These are phyloP conservation scores for Drosophila pectinifera DNA, from an alignment of 1,140 invertebrate genomes.

Conservation along the genomic window DNA sequence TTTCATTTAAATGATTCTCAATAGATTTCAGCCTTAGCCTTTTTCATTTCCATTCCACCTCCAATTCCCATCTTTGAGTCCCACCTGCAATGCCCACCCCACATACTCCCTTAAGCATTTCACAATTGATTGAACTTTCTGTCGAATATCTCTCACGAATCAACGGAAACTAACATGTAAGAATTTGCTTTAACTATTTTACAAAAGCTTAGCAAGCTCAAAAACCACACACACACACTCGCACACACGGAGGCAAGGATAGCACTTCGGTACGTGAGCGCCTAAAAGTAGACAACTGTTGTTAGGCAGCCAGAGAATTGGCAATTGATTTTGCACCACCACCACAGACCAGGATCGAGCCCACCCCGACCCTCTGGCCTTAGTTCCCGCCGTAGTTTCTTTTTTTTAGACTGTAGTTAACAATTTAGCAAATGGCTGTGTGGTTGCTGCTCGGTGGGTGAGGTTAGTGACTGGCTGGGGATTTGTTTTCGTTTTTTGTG, in stretches of 20 bases:
- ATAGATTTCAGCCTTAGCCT: neutral
- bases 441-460: slow-evolving; percentile 35
- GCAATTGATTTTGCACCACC: slow-evolving; percentile 71
- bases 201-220: slow-evolving; percentile 60
- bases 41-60: neutral
- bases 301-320: slow-evolving; percentile 58
- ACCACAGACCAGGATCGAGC: neutral
- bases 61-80: neutral
- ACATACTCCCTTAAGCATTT: slow-evolving; percentile 20
- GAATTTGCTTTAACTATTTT: slow-evolving; percentile 67
- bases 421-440: slow-evolving; percentile 74
- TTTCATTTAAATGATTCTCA: slow-evolving; percentile 2
- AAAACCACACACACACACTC: slow-evolving; percentile 37
- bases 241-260: slow-evolving; percentile 24
- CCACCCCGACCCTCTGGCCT: slow-evolving; percentile 21
- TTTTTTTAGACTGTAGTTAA: slow-evolving; percentile 67
- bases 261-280: slow-evolving; percentile 60
- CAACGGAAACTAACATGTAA: slow-evolving; percentile 64
- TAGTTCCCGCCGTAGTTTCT: slow-evolving; percentile 14
- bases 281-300: slow-evolving; percentile 77
- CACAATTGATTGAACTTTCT: slow-evolving; percentile 49
- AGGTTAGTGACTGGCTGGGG: slow-evolving; percentile 30
- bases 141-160: slow-evolving; percentile 50
- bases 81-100: neutral
- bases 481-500: slow-evolving; percentile 58